Evolutionary conservation across 2,888 invertebrate genomes (phyloP).

Genomic region (Euspilapteryx auroguttella): DNA sequence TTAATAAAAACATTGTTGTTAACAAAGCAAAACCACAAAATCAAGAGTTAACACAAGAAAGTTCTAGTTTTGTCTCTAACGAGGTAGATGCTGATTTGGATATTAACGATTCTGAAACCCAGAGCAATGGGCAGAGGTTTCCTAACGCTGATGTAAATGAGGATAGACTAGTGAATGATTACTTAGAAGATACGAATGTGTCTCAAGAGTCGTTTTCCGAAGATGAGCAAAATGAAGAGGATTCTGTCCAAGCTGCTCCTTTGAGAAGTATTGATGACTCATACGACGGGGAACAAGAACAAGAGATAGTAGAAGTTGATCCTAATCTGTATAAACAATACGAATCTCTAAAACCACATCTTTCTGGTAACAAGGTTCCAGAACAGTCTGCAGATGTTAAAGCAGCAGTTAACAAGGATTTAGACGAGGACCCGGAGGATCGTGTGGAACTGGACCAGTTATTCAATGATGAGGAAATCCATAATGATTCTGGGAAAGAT

Average conservation of each 20-base stretch:
- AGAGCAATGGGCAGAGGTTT: neutral
- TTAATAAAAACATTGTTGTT: no score
- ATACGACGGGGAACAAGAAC: constrained; percentile 10
- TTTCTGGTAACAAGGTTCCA: constrained; percentile 18
- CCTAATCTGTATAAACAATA: constrained; percentile 19
- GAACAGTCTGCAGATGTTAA: constrained; percentile 12
- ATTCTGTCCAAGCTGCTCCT: constrained; percentile 6
- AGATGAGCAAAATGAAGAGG: constrained; percentile 10
- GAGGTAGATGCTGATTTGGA: constrained; percentile 10
- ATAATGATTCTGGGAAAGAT: constrained; percentile 17
- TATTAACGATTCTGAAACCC: neutral
- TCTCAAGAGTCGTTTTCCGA: constrained; percentile 9
- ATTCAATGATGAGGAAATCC: constrained; percentile 23
- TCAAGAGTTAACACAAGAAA: neutral
- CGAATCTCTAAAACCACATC: constrained; percentile 18
- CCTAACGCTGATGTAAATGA: neutral
- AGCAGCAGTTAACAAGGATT: constrained; percentile 12
- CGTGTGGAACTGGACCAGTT: constrained; percentile 16
- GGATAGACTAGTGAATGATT: neutral
- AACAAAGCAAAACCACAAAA: neutral
- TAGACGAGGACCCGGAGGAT: constrained; percentile 14
- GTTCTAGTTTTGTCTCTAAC: constrained; percentile 2
- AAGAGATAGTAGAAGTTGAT: constrained; percentile 11
- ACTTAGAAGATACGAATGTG: neutral
- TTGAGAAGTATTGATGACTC: no score